These are phyloP conservation scores for Stomatorhinus ivindoensis DNA, from an alignment of 2,113 vertebrate species.

Conservation along the genomic window DNA sequence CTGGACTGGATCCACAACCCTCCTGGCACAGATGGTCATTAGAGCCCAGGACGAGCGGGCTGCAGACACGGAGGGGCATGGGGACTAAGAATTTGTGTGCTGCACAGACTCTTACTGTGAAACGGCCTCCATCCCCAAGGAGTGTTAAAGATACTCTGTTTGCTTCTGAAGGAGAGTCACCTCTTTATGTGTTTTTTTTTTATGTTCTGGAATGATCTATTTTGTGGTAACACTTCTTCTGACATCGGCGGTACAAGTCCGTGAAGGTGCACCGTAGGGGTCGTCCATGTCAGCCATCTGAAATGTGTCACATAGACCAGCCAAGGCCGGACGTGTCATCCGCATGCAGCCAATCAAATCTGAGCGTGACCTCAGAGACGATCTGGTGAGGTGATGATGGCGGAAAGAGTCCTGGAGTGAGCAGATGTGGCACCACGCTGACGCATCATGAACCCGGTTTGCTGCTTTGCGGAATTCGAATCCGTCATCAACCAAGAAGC, in stretches of 20 bases:
- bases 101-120: not conserved
- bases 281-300: not conserved
- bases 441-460: not conserved
- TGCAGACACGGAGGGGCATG: constrained; percentile 35
- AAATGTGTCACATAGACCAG: not conserved
- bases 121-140: not conserved
- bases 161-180: not conserved
- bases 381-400: not conserved
- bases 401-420: not conserved
- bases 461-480: not conserved
- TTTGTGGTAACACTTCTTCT: not conserved
- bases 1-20: constrained; percentile 90
- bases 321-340: not conserved
- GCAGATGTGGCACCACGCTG: not conserved
- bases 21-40: constrained; percentile 63
- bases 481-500: not conserved
- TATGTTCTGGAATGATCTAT: not conserved
- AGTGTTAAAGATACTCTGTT: not conserved
- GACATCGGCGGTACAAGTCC: not conserved
- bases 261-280: not conserved
- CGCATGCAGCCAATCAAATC: not conserved
- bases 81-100: constrained; percentile 23
- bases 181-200: not conserved
- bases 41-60: constrained; percentile 40
- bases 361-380: not conserved